Base-by-base conservation (phyloP, 2,113 vertebrate genomes). In the Percina caprodes region DNA sequence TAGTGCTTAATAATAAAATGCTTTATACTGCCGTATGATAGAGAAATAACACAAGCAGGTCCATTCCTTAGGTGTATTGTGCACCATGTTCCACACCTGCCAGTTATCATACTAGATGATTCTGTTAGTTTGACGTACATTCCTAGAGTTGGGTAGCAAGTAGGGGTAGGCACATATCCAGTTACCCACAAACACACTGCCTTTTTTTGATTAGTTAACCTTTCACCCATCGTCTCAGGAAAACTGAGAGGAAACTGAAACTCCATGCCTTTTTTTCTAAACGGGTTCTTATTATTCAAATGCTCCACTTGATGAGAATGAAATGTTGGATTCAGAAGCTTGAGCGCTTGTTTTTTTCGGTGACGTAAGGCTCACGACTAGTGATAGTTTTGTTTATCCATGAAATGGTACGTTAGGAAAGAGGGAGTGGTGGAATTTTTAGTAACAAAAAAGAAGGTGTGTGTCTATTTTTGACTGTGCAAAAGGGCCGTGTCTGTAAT, bases 11-110 rank as follows among this genome's bases (percentile, higher is more conserved):
- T 91, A 93, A 91, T 91, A 89, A 92, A 93, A 94, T 94, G 93
- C 93, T 94, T 94, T 94, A 92, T 94, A 94, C 93, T 94, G 93
- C 93, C 93, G 93, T 94, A 86, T 83, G 58, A 92, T 94, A 94
- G 92, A 94, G 89, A 82, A 89, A 88, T 85, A 92, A 94, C 93
- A 94, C 92, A 94, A 93, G 93, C 92, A 94, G 93, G 92, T 92
- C 86, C 91, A 93, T 94, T 94, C 93, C 93, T 86, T 92, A 65
- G 93, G 93, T 93, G 93, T 93, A 24, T 73, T 15, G 77, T 91
- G 92, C 92, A 92, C 93, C 92, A 84, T 88, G 79, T 86, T 92
- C 84, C 82, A 90, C 92, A 89, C 92, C 93, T 94, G 93, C 93
- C 90, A 94, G 89, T 86, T 67, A 66, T 89, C 91, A 91, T 88